Evolutionary conservation across 2,888 invertebrate genomes (phyloP).

Genomic region (Sarcophaga caerulescens): DNA sequence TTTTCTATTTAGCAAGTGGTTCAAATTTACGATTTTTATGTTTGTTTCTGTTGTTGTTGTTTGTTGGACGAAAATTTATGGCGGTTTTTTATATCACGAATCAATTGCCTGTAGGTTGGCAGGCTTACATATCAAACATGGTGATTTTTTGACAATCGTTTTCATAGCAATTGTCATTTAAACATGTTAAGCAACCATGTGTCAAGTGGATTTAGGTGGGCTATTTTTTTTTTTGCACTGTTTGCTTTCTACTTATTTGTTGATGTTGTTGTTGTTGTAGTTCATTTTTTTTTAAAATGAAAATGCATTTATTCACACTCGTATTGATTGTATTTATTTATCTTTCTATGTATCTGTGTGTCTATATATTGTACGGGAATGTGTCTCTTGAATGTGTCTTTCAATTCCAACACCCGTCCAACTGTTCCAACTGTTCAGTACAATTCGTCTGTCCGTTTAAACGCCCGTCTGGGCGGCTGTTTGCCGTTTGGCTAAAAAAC

Average conservation of each 20-base stretch:
- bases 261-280: slow-evolving; percentile 1
- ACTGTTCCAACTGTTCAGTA: slow-evolving; percentile 2
- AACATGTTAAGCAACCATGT: slow-evolving; percentile 69
- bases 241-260: background rate
- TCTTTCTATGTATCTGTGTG: slow-evolving; percentile 5
- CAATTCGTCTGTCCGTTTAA: background rate
- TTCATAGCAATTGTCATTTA: slow-evolving; percentile 69
- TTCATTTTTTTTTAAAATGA: too few relatives aligned
- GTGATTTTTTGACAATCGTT: slow-evolving; percentile 69
- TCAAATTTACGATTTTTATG: slow-evolving; percentile 53
- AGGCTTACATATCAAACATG: slow-evolving; percentile 68
- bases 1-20: slow-evolving; percentile 61
- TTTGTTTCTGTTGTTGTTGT: slow-evolving; percentile 18
- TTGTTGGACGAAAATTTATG: slow-evolving; percentile 62
- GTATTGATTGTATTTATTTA: slow-evolving; percentile 33
- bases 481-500: slow-evolving; percentile 39
- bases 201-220: slow-evolving; percentile 69
- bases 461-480: slow-evolving; percentile 12
- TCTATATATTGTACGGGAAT: slow-evolving; percentile 44
- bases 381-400: slow-evolving; percentile 29
- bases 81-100: slow-evolving; percentile 60
- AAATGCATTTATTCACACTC: slow-evolving; percentile 45
- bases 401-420: background rate
- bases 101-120: slow-evolving; percentile 69
- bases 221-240: slow-evolving; percentile 41